Conservation (phyloP, 2,888 invertebrate genomes). For the Pelosia muscerda region DNA sequence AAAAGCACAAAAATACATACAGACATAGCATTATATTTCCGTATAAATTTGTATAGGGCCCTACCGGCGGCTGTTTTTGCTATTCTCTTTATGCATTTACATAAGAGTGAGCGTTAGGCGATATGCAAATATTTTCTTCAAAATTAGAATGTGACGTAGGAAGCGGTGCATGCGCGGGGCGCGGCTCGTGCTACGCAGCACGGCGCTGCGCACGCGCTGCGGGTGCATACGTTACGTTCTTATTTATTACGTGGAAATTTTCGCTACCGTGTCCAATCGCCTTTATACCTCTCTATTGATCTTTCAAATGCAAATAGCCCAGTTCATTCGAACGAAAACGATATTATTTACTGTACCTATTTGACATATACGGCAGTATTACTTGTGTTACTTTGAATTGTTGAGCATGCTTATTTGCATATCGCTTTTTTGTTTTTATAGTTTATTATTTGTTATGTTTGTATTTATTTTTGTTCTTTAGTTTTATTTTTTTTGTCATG, state of each 20-base stretch:
- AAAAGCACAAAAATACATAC: conserved; percentile 81
- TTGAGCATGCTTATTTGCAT: conserved; percentile 79
- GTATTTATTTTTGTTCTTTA: conserved; percentile 85
- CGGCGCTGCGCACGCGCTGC: conserved; percentile 75
- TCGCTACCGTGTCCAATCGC: conserved; percentile 66
- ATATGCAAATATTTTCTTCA: conserved; percentile 86
- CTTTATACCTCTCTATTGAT: conserved; percentile 71
- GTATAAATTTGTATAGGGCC: conserved; percentile 76
- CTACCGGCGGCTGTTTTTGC: conserved; percentile 79
- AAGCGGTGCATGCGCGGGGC: conserved; percentile 62
- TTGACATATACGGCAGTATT: conserved; percentile 50
- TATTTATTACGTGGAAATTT: conserved; percentile 75
- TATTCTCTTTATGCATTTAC: conserved; percentile 78
- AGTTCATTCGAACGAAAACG: conserved; percentile 60
- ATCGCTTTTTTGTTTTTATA: conserved; percentile 75
- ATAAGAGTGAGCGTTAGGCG: conserved; percentile 82
- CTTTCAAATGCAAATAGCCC: conserved; percentile 81
- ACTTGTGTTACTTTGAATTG: conserved; percentile 51
- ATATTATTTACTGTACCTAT: conserved; percentile 65
- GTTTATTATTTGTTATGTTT: conserved; percentile 82
- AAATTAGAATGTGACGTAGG: conserved; percentile 72
- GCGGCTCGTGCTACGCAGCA: conserved; percentile 56
- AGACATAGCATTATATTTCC: conserved; percentile 77
- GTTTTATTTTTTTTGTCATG: conserved; percentile 77
- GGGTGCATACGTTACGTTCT: conserved; percentile 69